These are phyloP conservation scores for Glareola pratincola DNA, from an alignment of 2,113 vertebrate species.

Conservation along the genomic window DNA sequence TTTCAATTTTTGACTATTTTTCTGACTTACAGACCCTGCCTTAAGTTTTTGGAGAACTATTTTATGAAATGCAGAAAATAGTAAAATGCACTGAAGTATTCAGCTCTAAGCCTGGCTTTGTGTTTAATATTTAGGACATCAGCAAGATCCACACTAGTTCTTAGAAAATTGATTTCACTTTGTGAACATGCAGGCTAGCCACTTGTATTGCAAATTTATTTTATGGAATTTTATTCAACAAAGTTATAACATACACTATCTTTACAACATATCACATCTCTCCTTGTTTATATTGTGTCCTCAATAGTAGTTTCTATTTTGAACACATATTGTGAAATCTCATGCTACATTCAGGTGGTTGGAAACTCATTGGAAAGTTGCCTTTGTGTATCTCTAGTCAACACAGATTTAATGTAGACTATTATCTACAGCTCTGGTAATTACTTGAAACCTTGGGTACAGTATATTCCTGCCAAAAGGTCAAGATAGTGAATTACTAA, in stretches of 20 bases:
- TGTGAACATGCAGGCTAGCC: not conserved
- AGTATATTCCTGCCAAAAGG: not conserved
- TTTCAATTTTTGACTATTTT: not conserved
- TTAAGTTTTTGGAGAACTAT: not conserved
- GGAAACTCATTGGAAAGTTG: not conserved
- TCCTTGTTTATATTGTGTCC: not conserved
- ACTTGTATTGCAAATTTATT: not conserved
- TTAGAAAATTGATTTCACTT: not conserved
- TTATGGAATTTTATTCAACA: not conserved
- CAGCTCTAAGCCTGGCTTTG: not conserved
- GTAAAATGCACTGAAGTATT: not conserved
- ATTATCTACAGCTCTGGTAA: not conserved
- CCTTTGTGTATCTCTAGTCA: not conserved
- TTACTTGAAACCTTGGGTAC: not conserved
- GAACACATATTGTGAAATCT: not conserved
- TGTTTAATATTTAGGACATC: not conserved
- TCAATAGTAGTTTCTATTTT: not conserved
- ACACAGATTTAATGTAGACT: not conserved
- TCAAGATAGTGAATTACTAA: not conserved
- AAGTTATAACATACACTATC: not conserved
- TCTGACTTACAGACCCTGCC: not conserved
- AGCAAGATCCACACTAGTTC: not conserved
- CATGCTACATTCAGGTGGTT: not conserved
- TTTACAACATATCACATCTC: not conserved
- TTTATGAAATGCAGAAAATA: not conserved